A percentile compares a stretch with the other conserved stretches of the same genome.
These are phyloP conservation scores for Campopleginae sp. DNA, from an alignment of 2,888 invertebrate genomes.

Conservation along the genomic window DNA sequence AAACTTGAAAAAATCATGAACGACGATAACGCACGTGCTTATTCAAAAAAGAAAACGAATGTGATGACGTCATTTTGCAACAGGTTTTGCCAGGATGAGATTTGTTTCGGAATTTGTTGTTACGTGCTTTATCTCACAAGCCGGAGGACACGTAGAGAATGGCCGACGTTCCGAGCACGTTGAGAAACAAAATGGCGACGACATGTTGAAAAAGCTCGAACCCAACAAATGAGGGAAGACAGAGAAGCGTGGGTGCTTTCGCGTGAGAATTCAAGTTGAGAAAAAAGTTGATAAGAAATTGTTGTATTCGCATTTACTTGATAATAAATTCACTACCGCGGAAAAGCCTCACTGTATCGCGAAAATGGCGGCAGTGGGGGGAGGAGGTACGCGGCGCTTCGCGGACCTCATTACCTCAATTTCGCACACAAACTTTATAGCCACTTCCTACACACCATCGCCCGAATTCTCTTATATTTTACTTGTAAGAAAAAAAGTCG, in stretches of 20 bases:
- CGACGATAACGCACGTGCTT: background rate
- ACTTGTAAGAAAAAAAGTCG: background rate
- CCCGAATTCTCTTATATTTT: background rate
- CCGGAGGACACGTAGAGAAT: slow-evolving; percentile 78
- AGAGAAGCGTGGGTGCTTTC: slow-evolving; percentile 23
- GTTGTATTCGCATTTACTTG: background rate
- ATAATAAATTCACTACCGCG: slow-evolving; percentile 35
- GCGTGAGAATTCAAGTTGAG: background rate
- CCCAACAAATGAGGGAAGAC: slow-evolving; percentile 17
- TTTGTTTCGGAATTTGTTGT: background rate
- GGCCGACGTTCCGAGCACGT: slow-evolving; percentile 81
- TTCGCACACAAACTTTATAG: slow-evolving; percentile 66
- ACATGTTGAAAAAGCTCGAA: slow-evolving; percentile 71
- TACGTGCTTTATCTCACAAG: slow-evolving; percentile 66
- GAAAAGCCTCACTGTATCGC: slow-evolving; percentile 49
- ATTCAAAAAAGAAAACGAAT: background rate
- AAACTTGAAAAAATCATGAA: background rate
- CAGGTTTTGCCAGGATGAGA: background rate
- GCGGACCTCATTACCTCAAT: slow-evolving; percentile 68
- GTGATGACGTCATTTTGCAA: background rate
- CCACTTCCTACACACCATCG: slow-evolving; percentile 48
- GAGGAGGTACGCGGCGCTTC: slow-evolving; percentile 55
- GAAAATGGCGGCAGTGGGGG: background rate
- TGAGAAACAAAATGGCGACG: slow-evolving; percentile 82
- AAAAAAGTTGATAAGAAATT: slow-evolving; percentile 18